These are phyloP conservation scores for Ciona savignyi DNA, from an alignment of 23 tunicate species.

Conservation along the genomic window DNA sequence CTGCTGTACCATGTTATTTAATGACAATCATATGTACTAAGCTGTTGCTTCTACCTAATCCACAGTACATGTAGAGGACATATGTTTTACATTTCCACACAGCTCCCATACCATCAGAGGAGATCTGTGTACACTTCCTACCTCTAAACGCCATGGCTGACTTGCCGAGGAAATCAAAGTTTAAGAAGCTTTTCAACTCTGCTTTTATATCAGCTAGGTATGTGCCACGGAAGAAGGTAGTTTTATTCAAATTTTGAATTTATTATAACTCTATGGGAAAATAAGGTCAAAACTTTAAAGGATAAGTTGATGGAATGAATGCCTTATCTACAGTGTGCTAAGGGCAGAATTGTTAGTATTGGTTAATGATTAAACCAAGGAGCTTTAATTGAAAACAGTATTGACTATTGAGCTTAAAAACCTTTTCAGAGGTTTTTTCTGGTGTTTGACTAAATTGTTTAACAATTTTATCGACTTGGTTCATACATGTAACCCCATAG, in stretches of 20 bases:
- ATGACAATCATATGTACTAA: neutral
- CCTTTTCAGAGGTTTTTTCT: neutral
- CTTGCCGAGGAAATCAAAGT: slow-evolving; percentile 59
- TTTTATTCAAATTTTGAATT: too few relatives aligned
- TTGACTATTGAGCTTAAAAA: too few relatives aligned
- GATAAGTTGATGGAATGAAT: too few relatives aligned
- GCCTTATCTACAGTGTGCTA: neutral
- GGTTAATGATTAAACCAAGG: too few relatives aligned
- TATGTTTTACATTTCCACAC: neutral
- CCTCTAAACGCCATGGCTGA: slow-evolving; percentile 61
- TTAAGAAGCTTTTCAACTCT: slow-evolving; percentile 64
- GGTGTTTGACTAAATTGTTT: neutral
- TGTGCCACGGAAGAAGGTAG: neutral
- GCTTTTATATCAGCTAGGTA: slow-evolving; percentile 85
- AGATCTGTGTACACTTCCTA: slow-evolving; percentile 76
- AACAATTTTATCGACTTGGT: neutral
- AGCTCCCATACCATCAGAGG: slow-evolving; percentile 88
- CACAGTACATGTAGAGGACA: neutral
- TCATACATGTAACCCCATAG: neutral
- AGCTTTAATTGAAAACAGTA: too few relatives aligned
- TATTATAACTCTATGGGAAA: too few relatives aligned
- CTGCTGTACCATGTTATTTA: neutral
- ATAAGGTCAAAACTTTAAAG: too few relatives aligned
- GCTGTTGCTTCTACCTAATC: neutral
- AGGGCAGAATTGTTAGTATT: neutral